Evolutionary conservation across 2,888 invertebrate species (phyloP).

Genomic region (Zele albiditarsus): DNA sequence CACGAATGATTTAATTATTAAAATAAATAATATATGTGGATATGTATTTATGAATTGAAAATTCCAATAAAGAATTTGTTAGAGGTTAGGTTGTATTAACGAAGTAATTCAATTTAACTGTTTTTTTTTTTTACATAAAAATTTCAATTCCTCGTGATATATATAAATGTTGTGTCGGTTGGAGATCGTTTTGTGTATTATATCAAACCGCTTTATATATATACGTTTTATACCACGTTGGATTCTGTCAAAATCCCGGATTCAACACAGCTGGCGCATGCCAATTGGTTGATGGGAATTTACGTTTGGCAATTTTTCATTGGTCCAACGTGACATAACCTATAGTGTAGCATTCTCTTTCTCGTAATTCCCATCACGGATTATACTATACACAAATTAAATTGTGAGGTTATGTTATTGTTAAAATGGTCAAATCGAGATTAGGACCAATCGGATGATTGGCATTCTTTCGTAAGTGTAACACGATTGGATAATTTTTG

Average conservation of each 20-base stretch:
- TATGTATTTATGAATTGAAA: not conserved
- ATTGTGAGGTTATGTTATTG: slow-evolving; percentile 13
- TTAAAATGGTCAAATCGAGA: not conserved
- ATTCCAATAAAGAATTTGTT: not conserved
- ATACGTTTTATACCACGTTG: slow-evolving; percentile 66
- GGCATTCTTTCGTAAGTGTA: too few relatives aligned
- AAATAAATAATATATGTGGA: slow-evolving; percentile 16
- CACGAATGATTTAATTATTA: slow-evolving; percentile 45
- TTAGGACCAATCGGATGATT: too few relatives aligned
- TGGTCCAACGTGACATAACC: slow-evolving; percentile 34
- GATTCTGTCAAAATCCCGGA: slow-evolving; percentile 66
- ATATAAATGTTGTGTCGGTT: not conserved
- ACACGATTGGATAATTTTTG: too few relatives aligned
- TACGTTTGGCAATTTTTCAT: slow-evolving; percentile 35
- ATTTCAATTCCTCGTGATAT: not conserved
- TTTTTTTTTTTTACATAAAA: not conserved
- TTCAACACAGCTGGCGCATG: slow-evolving; percentile 67
- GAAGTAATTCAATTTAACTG: not conserved
- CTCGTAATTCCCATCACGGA: too few relatives aligned
- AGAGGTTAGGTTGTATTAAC: not conserved
- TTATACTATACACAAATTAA: too few relatives aligned
- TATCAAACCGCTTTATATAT: slow-evolving; percentile 4
- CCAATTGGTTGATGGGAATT: slow-evolving; percentile 59
- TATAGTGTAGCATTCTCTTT: too few relatives aligned
- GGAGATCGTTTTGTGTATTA: not conserved